Conservation (phyloP, 2,797 vertebrate genomes). For the Danio kyathit region DNA sequence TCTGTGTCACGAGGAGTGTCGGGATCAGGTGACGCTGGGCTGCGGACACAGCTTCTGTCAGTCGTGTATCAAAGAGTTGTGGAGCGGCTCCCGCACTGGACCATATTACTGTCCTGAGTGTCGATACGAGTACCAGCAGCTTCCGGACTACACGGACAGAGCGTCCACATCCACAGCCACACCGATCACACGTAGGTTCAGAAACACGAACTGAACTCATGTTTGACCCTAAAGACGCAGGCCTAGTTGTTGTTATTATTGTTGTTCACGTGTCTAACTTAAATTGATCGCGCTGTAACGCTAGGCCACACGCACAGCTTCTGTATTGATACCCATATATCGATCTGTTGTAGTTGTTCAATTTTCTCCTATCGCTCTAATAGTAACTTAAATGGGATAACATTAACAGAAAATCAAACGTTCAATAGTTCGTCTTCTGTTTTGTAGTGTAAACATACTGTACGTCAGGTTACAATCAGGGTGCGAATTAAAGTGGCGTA, state of each 20-base stretch:
- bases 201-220: background rate
- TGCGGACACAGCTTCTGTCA: slow-evolving; percentile 79
- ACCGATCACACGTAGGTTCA: slow-evolving; percentile 58
- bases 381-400: too few relatives aligned
- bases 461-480: too few relatives aligned
- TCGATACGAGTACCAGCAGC: slow-evolving; percentile 69
- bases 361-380: background rate
- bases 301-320: background rate
- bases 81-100: slow-evolving; percentile 70
- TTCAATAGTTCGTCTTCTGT: too few relatives aligned
- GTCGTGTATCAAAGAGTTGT: slow-evolving; percentile 78
- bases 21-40: slow-evolving; percentile 67
- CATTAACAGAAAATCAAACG: too few relatives aligned
- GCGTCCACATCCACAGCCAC: slow-evolving; percentile 9
- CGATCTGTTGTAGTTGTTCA: background rate
- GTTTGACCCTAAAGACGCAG: background rate
- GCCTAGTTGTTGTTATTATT: background rate
- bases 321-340: background rate
- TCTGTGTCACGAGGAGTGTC: slow-evolving; percentile 68
- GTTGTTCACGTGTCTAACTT: background rate
- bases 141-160: slow-evolving; percentile 66
- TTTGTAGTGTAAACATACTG: too few relatives aligned
- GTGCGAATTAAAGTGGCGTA: too few relatives aligned
- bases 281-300: too few relatives aligned
- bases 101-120: slow-evolving; percentile 80